Conservation (phyloP, 2,888 invertebrate species). For the Athetis lepigone region DNA sequence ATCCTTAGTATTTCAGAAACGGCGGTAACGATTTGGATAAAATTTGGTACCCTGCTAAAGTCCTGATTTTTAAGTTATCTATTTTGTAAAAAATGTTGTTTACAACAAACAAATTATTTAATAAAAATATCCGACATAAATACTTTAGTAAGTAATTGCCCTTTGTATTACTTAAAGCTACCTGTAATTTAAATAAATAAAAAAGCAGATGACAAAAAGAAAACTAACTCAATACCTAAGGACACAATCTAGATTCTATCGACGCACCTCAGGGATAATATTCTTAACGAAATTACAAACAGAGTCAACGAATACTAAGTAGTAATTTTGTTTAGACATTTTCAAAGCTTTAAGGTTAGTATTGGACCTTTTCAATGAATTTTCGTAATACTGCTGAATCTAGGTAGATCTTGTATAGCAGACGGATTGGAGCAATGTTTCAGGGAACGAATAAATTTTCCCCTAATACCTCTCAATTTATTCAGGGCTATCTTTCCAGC, state of each 20-base stretch:
- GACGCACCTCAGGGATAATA: not conserved
- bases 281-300: conserved; percentile 5
- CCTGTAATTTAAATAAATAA: not conserved
- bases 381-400: conserved; percentile 14
- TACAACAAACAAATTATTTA: too few species aligned
- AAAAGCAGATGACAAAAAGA: not conserved
- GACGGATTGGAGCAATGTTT: conserved; percentile 47
- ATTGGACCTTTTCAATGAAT: conserved; percentile 20
- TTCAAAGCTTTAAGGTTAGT: not conserved
- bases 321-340: conserved; percentile 7
- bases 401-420: conserved; percentile 40
- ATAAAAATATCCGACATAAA: too few species aligned
- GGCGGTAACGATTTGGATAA: too few species aligned
- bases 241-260: not conserved
- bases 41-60: too few species aligned
- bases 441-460: conserved; percentile 44
- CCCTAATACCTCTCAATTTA: conserved; percentile 40
- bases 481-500: conserved; percentile 30
- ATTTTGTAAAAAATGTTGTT: too few species aligned
- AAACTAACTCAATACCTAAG: not conserved
- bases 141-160: not conserved
- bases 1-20: too few species aligned
- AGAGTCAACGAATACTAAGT: conserved; percentile 5
- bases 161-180: too few species aligned
- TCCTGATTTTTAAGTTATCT: too few species aligned